These are phyloP conservation scores for Drosophila neoperkinsi DNA, from an alignment of 2,888 invertebrate genomes.

Conservation along the genomic window DNA sequence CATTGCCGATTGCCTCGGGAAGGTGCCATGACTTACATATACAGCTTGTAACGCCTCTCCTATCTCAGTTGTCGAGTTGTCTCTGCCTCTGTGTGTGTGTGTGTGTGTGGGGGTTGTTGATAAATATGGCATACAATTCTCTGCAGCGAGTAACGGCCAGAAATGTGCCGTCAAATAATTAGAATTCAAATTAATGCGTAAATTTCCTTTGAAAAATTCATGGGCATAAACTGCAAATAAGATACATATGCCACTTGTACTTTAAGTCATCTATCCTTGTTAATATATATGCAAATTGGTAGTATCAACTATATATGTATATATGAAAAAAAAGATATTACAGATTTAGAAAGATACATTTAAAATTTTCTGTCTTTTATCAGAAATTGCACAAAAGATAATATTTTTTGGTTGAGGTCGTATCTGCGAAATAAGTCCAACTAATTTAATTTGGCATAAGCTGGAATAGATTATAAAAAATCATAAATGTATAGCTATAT, in stretches of 20 bases:
- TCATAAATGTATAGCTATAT: background rate
- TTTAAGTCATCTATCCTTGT: background rate
- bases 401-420: no score
- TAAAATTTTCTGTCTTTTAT: background rate
- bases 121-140: background rate
- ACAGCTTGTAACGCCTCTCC: slow-evolving; percentile 33
- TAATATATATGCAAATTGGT: background rate
- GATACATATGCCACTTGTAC: background rate
- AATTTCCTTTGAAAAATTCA: slow-evolving; percentile 3
- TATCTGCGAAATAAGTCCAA: no score
- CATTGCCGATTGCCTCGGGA: slow-evolving; percentile 54
- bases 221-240: background rate
- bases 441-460: background rate
- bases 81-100: background rate
- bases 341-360: background rate
- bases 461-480: background rate
- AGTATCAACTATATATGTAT: background rate
- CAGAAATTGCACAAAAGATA: background rate
- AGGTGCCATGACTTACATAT: slow-evolving; percentile 28
- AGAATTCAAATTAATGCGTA: slow-evolving; percentile 15
- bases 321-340: background rate
- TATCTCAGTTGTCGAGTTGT: slow-evolving; percentile 5
- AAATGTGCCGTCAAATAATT: background rate
- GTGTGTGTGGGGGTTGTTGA: background rate
- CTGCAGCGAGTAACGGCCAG: background rate